phyloP scores from a whole-genome alignment of 2,888 invertebrate genomes.

The Apoda limacodes region DNA sequence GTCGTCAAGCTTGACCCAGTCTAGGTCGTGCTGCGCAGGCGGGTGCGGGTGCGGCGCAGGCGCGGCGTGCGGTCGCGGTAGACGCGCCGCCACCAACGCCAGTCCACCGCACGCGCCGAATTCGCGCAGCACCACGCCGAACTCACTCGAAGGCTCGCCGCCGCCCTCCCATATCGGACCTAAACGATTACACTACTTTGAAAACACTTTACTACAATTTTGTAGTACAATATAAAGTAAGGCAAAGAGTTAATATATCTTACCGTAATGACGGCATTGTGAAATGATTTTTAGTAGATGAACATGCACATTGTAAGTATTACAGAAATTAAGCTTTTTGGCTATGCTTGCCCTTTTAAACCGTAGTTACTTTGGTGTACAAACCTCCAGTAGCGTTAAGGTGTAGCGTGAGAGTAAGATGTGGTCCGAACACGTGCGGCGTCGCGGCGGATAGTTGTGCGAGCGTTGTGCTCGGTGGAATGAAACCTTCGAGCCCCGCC shows the following conservation, averaged over 20 bases:
- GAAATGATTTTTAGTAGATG: no score
- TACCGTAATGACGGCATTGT: no score
- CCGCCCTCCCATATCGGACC: conserved; percentile 31
- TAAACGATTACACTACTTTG: no score
- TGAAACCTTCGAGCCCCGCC: conserved; percentile 47
- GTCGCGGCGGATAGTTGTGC: conserved; percentile 47
- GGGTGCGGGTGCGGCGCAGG: conserved; percentile 65
- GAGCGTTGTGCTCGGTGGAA: conserved; percentile 44
- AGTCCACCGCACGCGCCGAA: conserved; percentile 92
- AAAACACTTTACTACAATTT: no score
- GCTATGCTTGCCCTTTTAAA: no score
- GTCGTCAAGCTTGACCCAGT: conserved; percentile 76
- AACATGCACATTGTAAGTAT: no score
- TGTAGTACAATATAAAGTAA: no score
- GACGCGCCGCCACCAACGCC: conserved; percentile 86
- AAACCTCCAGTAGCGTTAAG: conserved; percentile 24
- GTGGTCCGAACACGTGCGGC: conserved; percentile 51
- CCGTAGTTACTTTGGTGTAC: no score
- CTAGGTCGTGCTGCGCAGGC: conserved; percentile 64
- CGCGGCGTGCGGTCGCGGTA: conserved; percentile 90
- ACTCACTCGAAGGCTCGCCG: conserved; percentile 10
- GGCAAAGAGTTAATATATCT: no score
- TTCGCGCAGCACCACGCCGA: conserved; percentile 74
- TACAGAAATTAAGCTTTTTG: no score
- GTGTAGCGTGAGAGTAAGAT: conserved; percentile 48